Evolutionary conservation across 2,113 vertebrate species (phyloP).

Genomic region (Anas platyrhynchos): DNA sequence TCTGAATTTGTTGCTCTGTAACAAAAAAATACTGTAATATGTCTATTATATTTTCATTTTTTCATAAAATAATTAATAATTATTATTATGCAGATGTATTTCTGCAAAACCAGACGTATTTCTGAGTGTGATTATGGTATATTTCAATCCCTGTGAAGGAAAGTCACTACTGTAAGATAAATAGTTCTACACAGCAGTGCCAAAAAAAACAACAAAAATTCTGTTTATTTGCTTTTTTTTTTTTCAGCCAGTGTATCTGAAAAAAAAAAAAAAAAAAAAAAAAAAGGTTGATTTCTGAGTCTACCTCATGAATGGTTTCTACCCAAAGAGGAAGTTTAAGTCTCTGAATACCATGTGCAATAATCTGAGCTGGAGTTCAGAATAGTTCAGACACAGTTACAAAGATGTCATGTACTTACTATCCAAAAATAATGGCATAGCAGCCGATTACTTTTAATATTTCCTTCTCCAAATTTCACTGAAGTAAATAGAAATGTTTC

Average conservation of each 20-base stretch:
- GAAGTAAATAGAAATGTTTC: slow-evolving; percentile 20
- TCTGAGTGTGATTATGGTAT: neutral
- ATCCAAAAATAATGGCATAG: neutral
- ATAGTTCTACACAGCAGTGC: neutral
- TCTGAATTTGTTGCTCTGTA: neutral
- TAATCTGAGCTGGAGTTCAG: neutral
- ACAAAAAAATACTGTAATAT: neutral
- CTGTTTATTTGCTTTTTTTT: neutral
- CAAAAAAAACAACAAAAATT: neutral
- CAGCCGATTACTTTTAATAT: neutral
- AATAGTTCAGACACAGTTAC: neutral
- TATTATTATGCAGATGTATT: slow-evolving; percentile 27
- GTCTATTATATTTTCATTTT: neutral
- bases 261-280: neutral
- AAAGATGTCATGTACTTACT: neutral
- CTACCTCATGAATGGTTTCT: neutral
- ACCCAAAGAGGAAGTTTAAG: neutral
- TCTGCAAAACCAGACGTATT: slow-evolving; percentile 40
- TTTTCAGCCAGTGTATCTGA: neutral
- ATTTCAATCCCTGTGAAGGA: neutral
- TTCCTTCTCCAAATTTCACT: slow-evolving; percentile 17
- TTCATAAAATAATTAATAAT: neutral
- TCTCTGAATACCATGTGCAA: neutral
- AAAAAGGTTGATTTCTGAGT: neutral
- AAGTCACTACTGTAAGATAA: neutral